Conservation (phyloP, 2,888 invertebrate genomes). For the Agrochola lota region DNA sequence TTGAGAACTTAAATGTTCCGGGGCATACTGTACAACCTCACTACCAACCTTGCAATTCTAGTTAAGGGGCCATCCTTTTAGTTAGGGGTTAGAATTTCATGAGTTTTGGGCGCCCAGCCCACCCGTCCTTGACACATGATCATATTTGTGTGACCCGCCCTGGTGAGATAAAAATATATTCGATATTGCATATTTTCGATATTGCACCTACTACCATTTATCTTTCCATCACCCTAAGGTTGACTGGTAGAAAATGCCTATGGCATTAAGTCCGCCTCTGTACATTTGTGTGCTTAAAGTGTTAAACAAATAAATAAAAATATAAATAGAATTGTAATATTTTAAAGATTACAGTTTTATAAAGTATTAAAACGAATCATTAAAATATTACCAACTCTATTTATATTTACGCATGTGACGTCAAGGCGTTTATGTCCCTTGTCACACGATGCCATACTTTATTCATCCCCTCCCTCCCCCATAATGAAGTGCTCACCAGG, state of each 20-base stretch:
- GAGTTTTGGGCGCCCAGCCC: background rate
- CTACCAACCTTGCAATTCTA: no score
- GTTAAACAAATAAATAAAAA: background rate
- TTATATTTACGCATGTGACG: no score
- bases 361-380: no score
- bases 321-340: no score
- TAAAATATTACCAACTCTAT: no score
- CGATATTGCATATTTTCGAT: no score
- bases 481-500: background rate
- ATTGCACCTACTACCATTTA: no score
- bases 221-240: no score
- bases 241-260: no score
- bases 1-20: constrained; percentile 32
- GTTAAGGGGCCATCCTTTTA: background rate
- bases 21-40: background rate
- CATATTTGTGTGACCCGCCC: background rate
- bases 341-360: background rate
- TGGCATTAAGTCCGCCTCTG: no score
- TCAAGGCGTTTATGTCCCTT: background rate
- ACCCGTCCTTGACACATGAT: background rate
- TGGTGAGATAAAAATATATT: background rate
- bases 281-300: no score
- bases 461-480: background rate
- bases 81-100: background rate
- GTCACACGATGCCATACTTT: background rate